Base-by-base conservation (phyloP, 2,113 vertebrate species). In the Brienomyrus brachyistius region DNA sequence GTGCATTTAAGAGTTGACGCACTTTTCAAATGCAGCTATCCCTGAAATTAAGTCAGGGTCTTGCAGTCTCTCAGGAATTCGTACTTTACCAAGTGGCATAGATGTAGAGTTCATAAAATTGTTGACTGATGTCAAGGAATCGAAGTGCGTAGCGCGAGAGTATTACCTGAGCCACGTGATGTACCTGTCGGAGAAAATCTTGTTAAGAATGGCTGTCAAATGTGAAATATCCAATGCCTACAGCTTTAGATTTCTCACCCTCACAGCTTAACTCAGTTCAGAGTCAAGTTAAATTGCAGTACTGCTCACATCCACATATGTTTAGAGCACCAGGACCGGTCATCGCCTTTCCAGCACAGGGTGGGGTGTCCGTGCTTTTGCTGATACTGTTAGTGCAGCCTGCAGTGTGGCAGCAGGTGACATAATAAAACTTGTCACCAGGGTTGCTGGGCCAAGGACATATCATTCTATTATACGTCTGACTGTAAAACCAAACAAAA, bases 261-360 rank as follows among this genome's bases (percentile, higher is more conserved):
- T 96, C 94, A 96, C 95, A 95, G 94, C 94, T 95, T 95, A 95
- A 94, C 94, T 96, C 94, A 95, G 94, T 87, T 93, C 87, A 91
- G 92, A 91, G 92, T 85, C 6, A 94, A 92, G 92, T 93, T 93
- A 93, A 94, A 93, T 92, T 92, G 89, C 92, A 86, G 83, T 77
- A 23, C n/a, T 40, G n/a, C 48, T 21, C 52, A 54, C 19, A 31
- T 7, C 35, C 47, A 27, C 86, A 40, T 6, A 88, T 10, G 13
- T 87, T 87, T 54, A 40, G 50, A 31, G 50, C n/a, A 54, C 11
- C 50, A 19, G 27, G 1, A 3, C 13, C 4, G 11, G 45, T 35
- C 85, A 21, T 84, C 19, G 10, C 43, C 23, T 45, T 19, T 48
- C 82, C 45, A 48, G 17, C 40, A 11, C 21, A 13, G 45, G 43